Evolutionary conservation across 2,888 invertebrate species (phyloP), one percentile per base, ranked within the genome.

Genomic region (Drosophila setosimentum): DNA sequence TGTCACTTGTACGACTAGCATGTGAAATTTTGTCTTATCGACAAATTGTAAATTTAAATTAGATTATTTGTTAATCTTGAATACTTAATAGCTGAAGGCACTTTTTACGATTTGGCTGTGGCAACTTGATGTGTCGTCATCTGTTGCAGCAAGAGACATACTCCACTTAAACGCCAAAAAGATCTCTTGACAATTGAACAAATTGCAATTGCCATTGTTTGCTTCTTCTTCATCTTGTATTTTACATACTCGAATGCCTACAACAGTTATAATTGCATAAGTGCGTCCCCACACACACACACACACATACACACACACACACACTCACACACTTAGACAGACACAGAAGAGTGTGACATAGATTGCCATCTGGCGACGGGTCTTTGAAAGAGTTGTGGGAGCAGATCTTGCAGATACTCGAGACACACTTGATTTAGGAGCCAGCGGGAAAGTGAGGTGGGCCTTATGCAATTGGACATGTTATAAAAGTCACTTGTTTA

Each of bases 221-320:
- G 8, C n/a, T 53, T 32, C 61, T 33, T 73, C 54, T 57, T 61
- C 49, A 29, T 74, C 57, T 51, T 66, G 57, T 77, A 48, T 66
- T 80, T 80, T 70, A 76, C 73, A 78, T 78, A 78, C 79, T 73
- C 79, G 73, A 79, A 78, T 81, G 81, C 75, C 82, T 74, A 74
- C 85, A 87, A 68, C 85, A 87, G 87, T 84, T 84, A 82, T 87
- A 84, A 84, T 86, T 88, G 81, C 81, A 88, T 81, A 85, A 84
- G 85, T 84, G 84, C 86, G 87, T 79, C 68, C 58, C 50, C 66
- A 49, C 35, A 24, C 18, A 48, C 33, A 18, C 6, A 30, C 29
- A 49, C 18, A 42, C 30, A n/a, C 13, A 40, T 40, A 54, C 24
- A 11, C 27, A 53, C n/a, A 49, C 21, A n/a, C 4, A 40, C 33